Evolutionary conservation across 2,113 vertebrate species (phyloP).

Genomic region (Collichthys lucidus): DNA sequence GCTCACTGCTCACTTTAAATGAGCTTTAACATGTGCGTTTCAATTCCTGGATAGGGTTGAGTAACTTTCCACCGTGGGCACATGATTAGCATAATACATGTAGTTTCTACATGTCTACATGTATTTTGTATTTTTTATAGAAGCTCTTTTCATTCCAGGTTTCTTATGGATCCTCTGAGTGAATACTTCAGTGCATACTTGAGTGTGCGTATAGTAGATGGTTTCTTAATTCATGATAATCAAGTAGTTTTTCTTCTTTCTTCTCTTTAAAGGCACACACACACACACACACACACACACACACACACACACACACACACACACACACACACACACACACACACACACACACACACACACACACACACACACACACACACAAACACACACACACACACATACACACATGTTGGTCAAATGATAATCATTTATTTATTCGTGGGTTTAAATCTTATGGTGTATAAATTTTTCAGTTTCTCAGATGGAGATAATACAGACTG

Average conservation of each 20-base stretch:
- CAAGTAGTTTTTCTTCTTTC: slow-evolving; percentile 30
- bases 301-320: neutral
- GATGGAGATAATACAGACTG: slow-evolving; percentile 51
- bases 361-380: slow-evolving; percentile 16
- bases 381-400: slow-evolving; percentile 21
- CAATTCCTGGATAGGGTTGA: slow-evolving; percentile 29
- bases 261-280: slow-evolving; percentile 7
- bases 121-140: neutral
- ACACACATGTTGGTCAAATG: slow-evolving; percentile 54
- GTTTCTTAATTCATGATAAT: slow-evolving; percentile 32
- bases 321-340: neutral
- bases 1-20: neutral
- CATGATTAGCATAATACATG: slow-evolving; percentile 56
- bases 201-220: neutral
- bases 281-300: slow-evolving; percentile 21
- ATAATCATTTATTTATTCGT: slow-evolving; percentile 70
- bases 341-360: neutral
- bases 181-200: neutral
- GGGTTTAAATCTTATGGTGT: slow-evolving; percentile 56
- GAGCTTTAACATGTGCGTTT: slow-evolving; percentile 14
- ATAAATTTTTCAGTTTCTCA: slow-evolving; percentile 53
- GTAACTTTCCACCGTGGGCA: slow-evolving; percentile 17
- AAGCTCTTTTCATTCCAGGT: neutral
- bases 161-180: neutral
- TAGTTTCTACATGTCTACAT: slow-evolving; percentile 29